Percentiles rank a stretch among this genome's conserved stretches.
phyloP scores from a whole-genome alignment of 2,888 invertebrate species.

The Hirtodrosophila confusa region DNA sequence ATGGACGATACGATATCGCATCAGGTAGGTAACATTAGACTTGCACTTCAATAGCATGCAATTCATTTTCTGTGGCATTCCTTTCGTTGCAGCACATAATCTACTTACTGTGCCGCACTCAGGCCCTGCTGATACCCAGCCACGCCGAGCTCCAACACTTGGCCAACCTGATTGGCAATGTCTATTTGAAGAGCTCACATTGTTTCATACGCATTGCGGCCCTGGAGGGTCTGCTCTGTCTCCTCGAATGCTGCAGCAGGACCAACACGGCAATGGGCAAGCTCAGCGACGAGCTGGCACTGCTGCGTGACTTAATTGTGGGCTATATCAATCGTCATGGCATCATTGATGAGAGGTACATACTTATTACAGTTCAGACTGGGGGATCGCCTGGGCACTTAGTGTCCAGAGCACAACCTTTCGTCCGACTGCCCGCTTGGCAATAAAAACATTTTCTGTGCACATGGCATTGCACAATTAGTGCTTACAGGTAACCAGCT shows the following conservation, averaged over 20 bases:
- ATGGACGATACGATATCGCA: constrained; percentile 91
- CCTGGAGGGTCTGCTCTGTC: constrained; percentile 82
- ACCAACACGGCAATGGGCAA: constrained; percentile 84
- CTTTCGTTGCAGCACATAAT: constrained; percentile 81
- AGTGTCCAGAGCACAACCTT: too few species aligned
- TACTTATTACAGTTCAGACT: neutral
- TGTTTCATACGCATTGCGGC: constrained; percentile 84
- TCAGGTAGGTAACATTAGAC: constrained; percentile 83
- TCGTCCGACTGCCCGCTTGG: neutral
- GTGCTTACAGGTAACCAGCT: constrained; percentile 13
- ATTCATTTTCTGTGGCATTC: neutral
- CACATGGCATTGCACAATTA: constrained; percentile 2
- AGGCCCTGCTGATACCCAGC: constrained; percentile 83
- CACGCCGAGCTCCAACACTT: constrained; percentile 82
- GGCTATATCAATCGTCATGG: constrained; percentile 84
- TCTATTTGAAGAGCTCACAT: constrained; percentile 84
- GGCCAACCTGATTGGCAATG: constrained; percentile 82
- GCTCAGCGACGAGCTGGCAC: constrained; percentile 83
- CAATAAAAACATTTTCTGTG: neutral
- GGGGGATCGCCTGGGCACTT: too few species aligned
- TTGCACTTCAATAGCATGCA: neutral
- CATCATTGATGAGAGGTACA: constrained; percentile 83
- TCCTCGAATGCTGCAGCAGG: constrained; percentile 84
- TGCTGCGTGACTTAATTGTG: constrained; percentile 83
- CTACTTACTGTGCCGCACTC: constrained; percentile 84